Evolutionary conservation across 2,888 invertebrate species (phyloP).

Genomic region (Nipponacmea schrenckii): DNA sequence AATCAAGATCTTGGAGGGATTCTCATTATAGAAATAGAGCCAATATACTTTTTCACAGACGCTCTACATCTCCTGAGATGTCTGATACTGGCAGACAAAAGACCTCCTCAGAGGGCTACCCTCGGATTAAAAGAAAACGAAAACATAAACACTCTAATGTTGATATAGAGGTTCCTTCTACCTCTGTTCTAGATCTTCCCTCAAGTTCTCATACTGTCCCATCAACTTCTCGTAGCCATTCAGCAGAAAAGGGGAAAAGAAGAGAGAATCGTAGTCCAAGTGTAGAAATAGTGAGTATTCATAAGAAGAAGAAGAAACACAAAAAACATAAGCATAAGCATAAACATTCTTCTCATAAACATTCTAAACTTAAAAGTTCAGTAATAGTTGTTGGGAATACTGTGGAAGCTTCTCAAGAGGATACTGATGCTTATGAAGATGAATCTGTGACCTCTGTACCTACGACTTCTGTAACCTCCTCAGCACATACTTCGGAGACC

Average conservation of each 20-base stretch:
- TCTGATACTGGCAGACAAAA: background rate
- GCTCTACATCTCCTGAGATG: constrained; percentile 2
- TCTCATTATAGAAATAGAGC: background rate
- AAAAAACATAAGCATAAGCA: constrained; percentile 26
- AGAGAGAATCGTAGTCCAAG: background rate
- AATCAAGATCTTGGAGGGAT: background rate
- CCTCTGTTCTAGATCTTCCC: background rate
- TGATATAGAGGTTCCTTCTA: background rate
- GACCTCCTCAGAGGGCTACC: no score
- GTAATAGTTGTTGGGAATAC: constrained; percentile 3
- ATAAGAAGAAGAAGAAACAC: constrained; percentile 29
- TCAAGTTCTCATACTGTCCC: background rate
- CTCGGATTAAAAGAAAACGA: background rate
- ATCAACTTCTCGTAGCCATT: background rate
- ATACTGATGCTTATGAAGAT: constrained; percentile 4
- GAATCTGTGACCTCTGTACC: constrained; percentile 19
- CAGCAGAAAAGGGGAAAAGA: background rate
- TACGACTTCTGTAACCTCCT: constrained; percentile 1
- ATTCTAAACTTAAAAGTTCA: constrained; percentile 1
- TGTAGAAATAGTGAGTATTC: constrained; percentile 19
- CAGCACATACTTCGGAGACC: background rate
- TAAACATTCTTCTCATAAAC: constrained; percentile 11
- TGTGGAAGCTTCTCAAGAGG: no score
- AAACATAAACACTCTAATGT: background rate
- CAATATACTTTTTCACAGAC: background rate